These are phyloP conservation scores for Henricia sp. DNA, from an alignment of 53 echinoderm and acorn worm genomes.

Conservation along the genomic window DNA sequence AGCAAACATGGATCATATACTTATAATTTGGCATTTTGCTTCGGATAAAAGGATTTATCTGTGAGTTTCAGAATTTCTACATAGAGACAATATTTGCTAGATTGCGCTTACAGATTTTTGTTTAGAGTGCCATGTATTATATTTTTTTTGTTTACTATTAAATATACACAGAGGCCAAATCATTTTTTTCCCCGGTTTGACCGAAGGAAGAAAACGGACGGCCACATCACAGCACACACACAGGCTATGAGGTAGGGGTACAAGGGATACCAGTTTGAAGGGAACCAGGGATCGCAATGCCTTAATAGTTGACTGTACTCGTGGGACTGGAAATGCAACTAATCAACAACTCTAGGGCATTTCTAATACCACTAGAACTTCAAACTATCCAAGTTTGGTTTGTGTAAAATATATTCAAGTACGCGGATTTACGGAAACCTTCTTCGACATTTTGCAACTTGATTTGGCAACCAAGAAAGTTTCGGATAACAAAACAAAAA, in stretches of 20 bases:
- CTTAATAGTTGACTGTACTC: background rate
- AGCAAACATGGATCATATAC: no score
- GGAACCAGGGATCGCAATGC: background rate
- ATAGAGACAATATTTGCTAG: background rate
- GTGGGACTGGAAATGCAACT: background rate
- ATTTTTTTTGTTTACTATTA: background rate
- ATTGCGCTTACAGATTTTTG: background rate
- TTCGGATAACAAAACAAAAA: no score
- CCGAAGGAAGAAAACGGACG: conserved; percentile 3
- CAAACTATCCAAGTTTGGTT: background rate
- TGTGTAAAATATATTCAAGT: background rate
- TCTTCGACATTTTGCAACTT: no score
- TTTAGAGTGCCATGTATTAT: conserved; percentile 47
- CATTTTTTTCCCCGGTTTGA: conserved; percentile 25
- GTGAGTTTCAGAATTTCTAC: background rate
- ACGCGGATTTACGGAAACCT: no score
- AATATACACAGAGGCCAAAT: background rate
- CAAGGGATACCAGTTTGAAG: background rate
- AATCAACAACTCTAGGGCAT: background rate
- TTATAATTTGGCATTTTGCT: background rate
- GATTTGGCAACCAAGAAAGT: no score
- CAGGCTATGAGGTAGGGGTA: background rate
- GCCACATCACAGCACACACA: background rate
- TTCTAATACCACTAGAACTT: background rate
- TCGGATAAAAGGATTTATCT: background rate